Base-by-base conservation (phyloP, 2,888 invertebrate genomes). In the Leptodirus hochenwartii region DNA sequence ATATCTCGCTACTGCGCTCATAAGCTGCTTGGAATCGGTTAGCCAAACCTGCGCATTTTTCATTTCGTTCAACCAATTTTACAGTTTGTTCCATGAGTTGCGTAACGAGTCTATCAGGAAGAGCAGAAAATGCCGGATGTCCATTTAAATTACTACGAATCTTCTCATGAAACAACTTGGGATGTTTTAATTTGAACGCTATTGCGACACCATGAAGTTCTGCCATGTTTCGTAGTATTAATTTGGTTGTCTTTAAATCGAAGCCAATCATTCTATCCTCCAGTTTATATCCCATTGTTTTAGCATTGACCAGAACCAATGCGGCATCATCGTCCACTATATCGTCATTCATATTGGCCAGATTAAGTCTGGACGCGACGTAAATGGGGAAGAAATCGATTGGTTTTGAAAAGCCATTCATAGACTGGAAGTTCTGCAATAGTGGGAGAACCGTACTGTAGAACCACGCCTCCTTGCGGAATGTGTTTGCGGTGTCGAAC, bases 241-340 rank as follows among this genome's bases (percentile, higher is more conserved):
- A 32, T 29, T 46, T 47, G 1, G 58, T 48, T 27, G 62, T 59
- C 2, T 51, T 47, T 22, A 60, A 43, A 42, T 66, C 59, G 29
- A 61, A 56, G 32, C 63, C 58, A 32, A 43, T 39, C 20, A 46
- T 42, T 10, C 66, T 54, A 33, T 62, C 50, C 0, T 51, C 57
- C 1, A 53, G 52, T 17, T 47, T 52, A 37, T 54, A 68, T 1
- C 58, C 62, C 1, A 43, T 39, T 0, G 38, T 36, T 33, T 59
- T 61, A 3, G 67, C 37, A 42, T 67, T 65, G 36, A 65, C 63
- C 41, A 64, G 45, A 2, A 67, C 38, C n/a, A 67, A 46, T 1
- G 61, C 53, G 2, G 64, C 64, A 34, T 64, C 50, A 1, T 61
- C 52, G 35, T 64, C 62, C 1, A 64, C 43, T 43, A 6, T 33